A percentile compares a stretch with the other conserved stretches of the same genome.
Evolutionary conservation across 2,113 vertebrate species (phyloP).

Genomic region (Clarias batrachus): DNA sequence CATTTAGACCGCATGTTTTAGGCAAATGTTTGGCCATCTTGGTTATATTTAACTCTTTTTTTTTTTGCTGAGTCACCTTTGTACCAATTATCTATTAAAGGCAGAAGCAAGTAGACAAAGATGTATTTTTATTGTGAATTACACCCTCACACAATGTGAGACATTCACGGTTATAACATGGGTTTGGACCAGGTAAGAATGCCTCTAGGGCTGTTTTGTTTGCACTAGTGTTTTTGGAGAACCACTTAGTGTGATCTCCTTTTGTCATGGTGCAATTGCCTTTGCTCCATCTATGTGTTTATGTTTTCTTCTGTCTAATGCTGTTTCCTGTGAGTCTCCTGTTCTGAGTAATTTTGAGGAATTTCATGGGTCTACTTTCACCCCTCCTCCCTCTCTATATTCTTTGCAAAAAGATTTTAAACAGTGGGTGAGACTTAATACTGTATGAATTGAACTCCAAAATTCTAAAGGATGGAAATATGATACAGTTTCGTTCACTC

Average conservation of each 20-base stretch:
- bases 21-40: neutral
- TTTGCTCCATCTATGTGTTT: conserved; percentile 63
- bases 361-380: conserved; percentile 43
- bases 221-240: neutral
- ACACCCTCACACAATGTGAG: neutral
- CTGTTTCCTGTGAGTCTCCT: conserved; percentile 67
- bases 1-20: neutral
- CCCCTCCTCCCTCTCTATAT: conserved; percentile 49
- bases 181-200: neutral
- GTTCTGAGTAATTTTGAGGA: conserved; percentile 65
- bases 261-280: conserved; percentile 59
- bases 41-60: neutral
- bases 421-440: neutral
- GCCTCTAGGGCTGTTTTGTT: conserved; percentile 17
- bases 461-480: no score
- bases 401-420: neutral
- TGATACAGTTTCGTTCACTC: no score
- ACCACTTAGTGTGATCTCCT: conserved; percentile 27
- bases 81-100: neutral
- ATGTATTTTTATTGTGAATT: neutral
- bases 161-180: neutral
- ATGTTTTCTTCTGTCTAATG: conserved; percentile 60
- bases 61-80: neutral
- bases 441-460: neutral
- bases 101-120: neutral